phyloP scores from a whole-genome alignment of 53 echinoderm and acorn worm species.

The Pentamera pediparva region DNA sequence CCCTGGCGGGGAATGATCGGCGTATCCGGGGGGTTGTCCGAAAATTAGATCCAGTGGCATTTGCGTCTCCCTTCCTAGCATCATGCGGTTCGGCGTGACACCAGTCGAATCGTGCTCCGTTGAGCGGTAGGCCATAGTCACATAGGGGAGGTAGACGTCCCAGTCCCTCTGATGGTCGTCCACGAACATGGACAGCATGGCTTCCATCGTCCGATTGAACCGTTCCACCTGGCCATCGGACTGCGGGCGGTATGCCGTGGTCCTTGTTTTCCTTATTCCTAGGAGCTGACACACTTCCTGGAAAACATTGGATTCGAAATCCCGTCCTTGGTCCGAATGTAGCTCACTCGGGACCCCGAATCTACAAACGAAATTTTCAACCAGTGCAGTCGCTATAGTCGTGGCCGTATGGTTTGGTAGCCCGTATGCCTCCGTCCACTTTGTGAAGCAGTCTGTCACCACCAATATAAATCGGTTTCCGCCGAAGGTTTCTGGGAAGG shows the following conservation, averaged over 20 bases:
- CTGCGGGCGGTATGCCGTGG: neutral
- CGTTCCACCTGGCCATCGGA: conserved; percentile 1
- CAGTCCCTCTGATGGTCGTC: conserved; percentile 34
- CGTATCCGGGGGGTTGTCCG: neutral
- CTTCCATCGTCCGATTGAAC: neutral
- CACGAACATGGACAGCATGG: neutral
- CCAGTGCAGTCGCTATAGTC: neutral
- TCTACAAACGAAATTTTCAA: neutral
- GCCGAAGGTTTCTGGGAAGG: conserved; percentile 11
- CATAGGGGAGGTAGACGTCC: conserved; percentile 48
- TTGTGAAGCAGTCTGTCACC: conserved; percentile 41
- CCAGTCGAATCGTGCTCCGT: conserved; percentile 54
- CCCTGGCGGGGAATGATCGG: neutral
- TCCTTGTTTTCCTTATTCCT: neutral
- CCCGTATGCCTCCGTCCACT: too few species aligned
- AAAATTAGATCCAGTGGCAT: conserved; percentile 44
- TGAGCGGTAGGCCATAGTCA: conserved; percentile 43
- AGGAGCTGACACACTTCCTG: conserved; percentile 1
- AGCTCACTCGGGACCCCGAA: conserved; percentile 18
- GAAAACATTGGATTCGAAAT: conserved; percentile 43
- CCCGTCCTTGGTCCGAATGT: conserved; percentile 38
- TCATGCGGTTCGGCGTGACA: conserved; percentile 50
- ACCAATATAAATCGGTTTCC: conserved; percentile 47
- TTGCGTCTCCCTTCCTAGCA: conserved; percentile 43
- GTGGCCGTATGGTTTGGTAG: too few species aligned